Evolutionary conservation across 1,140 invertebrate genomes (phyloP).

Genomic region (Vanessa atalanta): DNA sequence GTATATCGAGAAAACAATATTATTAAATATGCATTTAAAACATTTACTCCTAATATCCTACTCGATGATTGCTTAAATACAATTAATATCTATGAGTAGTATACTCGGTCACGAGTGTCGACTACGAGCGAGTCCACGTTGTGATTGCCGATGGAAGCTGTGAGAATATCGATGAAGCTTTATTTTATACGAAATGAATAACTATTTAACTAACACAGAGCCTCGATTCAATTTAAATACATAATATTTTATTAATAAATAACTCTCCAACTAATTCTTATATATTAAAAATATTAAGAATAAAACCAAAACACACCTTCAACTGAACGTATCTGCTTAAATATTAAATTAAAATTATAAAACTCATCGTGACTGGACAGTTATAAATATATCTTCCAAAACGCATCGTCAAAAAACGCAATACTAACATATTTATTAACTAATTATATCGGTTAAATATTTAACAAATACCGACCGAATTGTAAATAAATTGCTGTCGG

Average conservation of each 20-base stretch:
- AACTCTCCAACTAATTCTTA: neutral
- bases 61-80: neutral
- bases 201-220: neutral
- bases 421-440: neutral
- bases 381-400: no score
- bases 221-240: neutral
- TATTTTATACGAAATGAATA: neutral
- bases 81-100: neutral
- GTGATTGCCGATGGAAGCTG: neutral
- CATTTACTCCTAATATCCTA: neutral
- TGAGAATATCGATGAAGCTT: neutral
- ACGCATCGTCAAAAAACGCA: no score
- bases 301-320: neutral
- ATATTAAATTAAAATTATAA: no score
- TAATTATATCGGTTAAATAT: neutral
- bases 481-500: neutral
- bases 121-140: neutral
- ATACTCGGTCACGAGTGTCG: neutral
- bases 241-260: conserved; percentile 2
- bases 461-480: neutral
- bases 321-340: no score
- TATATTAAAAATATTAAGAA: neutral
- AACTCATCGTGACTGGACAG: no score
- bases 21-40: neutral
- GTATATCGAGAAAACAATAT: neutral